phyloP scores from a whole-genome alignment of 2,797 vertebrate genomes.

The Hyperoplus immaculatus region DNA sequence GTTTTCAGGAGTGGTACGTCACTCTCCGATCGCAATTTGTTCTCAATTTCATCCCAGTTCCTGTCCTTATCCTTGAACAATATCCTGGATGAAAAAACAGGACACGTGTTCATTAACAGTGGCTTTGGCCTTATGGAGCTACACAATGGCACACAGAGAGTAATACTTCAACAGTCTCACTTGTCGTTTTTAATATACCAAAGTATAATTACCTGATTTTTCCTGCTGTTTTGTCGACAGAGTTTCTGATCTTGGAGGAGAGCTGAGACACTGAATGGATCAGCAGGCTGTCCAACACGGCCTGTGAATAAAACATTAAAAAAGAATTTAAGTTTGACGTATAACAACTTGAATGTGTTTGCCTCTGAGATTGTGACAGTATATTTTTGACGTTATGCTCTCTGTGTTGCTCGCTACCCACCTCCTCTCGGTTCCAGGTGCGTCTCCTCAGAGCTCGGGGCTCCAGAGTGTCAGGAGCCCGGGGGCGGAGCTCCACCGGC shows the following conservation, averaged over 20 bases:
- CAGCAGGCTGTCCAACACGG: slow-evolving; percentile 95
- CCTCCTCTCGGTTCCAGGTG: slow-evolving; percentile 98
- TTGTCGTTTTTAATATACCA: background rate
- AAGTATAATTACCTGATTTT: slow-evolving; percentile 91
- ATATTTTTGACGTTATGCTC: background rate
- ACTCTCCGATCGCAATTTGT: slow-evolving; percentile 91
- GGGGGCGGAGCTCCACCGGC: slow-evolving; percentile 89
- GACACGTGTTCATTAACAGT: slow-evolving; percentile 2
- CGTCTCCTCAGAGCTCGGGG: slow-evolving; percentile 94
- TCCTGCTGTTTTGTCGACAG: slow-evolving; percentile 95
- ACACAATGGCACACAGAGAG: background rate
- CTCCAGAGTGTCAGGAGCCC: slow-evolving; percentile 89
- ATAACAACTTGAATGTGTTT: background rate
- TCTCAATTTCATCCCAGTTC: slow-evolving; percentile 99
- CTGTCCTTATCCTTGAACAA: slow-evolving; percentile 98
- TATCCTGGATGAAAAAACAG: slow-evolving; percentile 85
- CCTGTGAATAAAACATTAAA: slow-evolving; percentile 78
- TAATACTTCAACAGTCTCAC: background rate
- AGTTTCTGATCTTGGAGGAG: slow-evolving; percentile 95
- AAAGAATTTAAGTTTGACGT: slow-evolving; percentile 7
- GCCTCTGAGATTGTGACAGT: background rate
- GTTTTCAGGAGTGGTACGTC: slow-evolving; percentile 96
- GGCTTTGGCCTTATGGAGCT: background rate
- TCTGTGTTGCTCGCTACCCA: slow-evolving; percentile 67
- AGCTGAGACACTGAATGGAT: slow-evolving; percentile 96